Evolutionary conservation across 2,888 invertebrate species (phyloP).

Genomic region (Cylindroiulus punctatus): DNA sequence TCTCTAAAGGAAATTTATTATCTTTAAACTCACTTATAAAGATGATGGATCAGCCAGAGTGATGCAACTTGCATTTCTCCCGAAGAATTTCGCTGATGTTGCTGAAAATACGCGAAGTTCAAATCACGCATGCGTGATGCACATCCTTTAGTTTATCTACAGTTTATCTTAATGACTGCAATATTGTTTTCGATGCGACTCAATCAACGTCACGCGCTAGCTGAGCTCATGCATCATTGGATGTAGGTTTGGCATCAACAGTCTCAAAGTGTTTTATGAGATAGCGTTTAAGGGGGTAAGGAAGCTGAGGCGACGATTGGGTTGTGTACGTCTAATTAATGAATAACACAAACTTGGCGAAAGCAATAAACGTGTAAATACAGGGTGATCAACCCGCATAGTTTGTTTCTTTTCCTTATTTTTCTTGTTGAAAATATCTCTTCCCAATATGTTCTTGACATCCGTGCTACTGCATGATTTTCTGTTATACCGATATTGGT

Average conservation of each 20-base stretch:
- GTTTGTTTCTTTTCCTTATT: too few relatives aligned
- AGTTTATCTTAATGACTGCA: neutral
- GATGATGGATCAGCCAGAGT: neutral
- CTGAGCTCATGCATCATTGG: neutral
- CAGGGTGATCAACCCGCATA: too few relatives aligned
- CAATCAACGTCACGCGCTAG: neutral
- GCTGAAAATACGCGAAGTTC: neutral
- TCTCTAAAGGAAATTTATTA: too few relatives aligned
- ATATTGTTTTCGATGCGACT: neutral
- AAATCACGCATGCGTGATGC: neutral
- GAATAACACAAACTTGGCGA: neutral
- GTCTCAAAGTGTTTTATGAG: neutral
- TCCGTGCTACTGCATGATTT: too few relatives aligned
- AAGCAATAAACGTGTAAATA: neutral
- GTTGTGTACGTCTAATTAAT: neutral
- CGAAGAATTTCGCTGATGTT: neutral
- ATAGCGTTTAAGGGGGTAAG: neutral
- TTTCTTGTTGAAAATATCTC: too few relatives aligned
- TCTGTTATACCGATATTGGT: neutral
- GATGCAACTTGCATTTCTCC: neutral
- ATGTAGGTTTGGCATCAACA: neutral
- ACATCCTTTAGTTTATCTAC: neutral
- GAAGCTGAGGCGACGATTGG: neutral
- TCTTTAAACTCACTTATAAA: too few relatives aligned
- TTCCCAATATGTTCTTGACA: too few relatives aligned